Evolutionary conservation across 2,888 invertebrate species (phyloP), one percentile per base, ranked within the genome.

Genomic region (Neelides folsomi): DNA sequence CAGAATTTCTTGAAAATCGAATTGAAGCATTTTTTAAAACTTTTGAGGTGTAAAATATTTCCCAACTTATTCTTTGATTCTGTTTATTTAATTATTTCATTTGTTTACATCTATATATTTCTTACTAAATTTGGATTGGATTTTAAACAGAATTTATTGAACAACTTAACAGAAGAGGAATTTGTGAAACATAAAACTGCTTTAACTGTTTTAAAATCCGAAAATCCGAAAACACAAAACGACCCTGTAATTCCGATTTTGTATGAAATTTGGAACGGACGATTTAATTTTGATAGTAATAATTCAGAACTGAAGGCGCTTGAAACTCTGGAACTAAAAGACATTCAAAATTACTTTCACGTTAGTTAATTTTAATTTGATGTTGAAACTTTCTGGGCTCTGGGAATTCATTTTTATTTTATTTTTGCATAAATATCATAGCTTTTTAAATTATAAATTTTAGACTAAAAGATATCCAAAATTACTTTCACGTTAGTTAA

Each of bases 251-350:
- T 74, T 44, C 76, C 80, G 54, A 83, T 82, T 68, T 92, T 92
- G 86, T 72, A 73, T 9, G 97, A 97, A 74, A 94, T 97, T 57
- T 75, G 76, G 1, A 71, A 76, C 1, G 83, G 88, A 69, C 84
- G 88, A 64, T 97, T 93, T 71, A 85, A 93, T 71, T 97, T 97
- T 70, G 87, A 93, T 66, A 75, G 90, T 50, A 82, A 82, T 35
- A 79, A 83, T 55, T 76, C 86, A 0, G 94, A 95, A 70, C 88
- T 90, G 1, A 83, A 81, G 1, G 80, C 83, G 62, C 72, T 97
- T 42, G 80, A 78, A 59, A 83, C 80, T 0, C 72, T 97, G 7
- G 81, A 79, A 0, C 87, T 87, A 68, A 75, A 82, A 0, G 87
- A 94, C 58, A 70, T 95, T 6, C 68, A 87, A 16, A 73, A 81